These are phyloP conservation scores for Ophion costatus DNA, from an alignment of 2,888 invertebrate species.

Conservation along the genomic window DNA sequence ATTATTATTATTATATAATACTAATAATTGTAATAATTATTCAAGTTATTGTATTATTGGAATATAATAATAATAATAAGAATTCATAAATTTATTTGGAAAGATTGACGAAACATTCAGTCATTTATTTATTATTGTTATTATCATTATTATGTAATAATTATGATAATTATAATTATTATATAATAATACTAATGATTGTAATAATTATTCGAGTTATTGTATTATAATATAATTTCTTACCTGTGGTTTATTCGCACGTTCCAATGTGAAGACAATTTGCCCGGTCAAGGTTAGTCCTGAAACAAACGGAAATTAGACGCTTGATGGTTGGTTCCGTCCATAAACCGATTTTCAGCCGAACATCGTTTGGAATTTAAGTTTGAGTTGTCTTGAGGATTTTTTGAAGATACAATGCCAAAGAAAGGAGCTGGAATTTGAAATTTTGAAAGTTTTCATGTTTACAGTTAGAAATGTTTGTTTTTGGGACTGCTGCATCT, in stretches of 20 bases:
- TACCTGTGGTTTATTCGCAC: slow-evolving; percentile 34
- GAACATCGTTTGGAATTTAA: not conserved
- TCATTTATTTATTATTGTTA: not conserved
- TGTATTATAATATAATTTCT: not conserved
- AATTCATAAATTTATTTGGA: not conserved
- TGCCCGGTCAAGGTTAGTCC: not conserved
- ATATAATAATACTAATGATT: too few species aligned
- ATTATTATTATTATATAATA: too few species aligned
- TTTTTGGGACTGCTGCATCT: not conserved
- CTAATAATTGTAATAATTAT: too few species aligned
- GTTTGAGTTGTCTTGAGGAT: not conserved
- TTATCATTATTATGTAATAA: not conserved
- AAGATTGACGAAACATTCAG: not conserved
- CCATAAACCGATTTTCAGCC: not conserved
- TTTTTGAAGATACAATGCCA: not conserved
- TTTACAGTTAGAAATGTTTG: too few species aligned
- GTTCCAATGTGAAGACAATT: not conserved
- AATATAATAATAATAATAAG: too few species aligned
- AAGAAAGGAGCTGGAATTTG: not conserved
- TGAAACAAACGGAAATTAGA: slow-evolving; percentile 5
- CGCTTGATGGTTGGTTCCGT: not conserved
- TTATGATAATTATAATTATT: not conserved
- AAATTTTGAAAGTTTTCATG: not conserved
- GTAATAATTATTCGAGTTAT: too few species aligned
- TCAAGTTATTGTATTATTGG: too few species aligned